Conservation (phyloP, 2,888 invertebrate species). For the Spilarctia lutea region DNA sequence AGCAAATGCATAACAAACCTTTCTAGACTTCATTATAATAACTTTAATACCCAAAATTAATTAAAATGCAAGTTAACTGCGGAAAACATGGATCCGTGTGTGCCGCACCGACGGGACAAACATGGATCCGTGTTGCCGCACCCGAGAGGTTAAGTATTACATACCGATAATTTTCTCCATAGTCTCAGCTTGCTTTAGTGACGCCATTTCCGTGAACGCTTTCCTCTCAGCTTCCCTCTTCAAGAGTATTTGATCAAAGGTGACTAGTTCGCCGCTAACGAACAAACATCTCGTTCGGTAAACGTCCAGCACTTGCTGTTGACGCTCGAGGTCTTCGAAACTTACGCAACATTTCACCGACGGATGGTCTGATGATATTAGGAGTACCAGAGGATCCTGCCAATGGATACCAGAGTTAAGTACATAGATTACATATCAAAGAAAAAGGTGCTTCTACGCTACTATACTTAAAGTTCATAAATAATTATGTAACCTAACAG, state of each 20-base stretch:
- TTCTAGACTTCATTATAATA: too few species aligned
- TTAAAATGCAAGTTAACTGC: too few species aligned
- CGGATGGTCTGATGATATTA: conserved; percentile 85
- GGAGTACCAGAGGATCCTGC: conserved; percentile 84
- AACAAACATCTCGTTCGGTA: conserved; percentile 84
- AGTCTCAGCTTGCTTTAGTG: conserved; percentile 82
- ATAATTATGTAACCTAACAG: too few species aligned
- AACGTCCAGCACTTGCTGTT: conserved; percentile 79
- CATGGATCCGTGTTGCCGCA: too few species aligned
- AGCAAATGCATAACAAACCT: too few species aligned
- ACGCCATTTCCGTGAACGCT: conserved; percentile 83
- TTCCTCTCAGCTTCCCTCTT: conserved; percentile 79
- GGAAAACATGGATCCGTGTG: too few species aligned
- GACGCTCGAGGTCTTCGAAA: conserved; percentile 80
- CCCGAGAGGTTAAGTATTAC: conserved; percentile 30
- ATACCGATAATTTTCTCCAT: conserved; percentile 80
- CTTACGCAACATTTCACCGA: conserved; percentile 84
- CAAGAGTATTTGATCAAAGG: conserved; percentile 81
- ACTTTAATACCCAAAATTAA: too few species aligned
- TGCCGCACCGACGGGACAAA: too few species aligned
- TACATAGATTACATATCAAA: not conserved
- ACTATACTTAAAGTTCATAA: too few species aligned
- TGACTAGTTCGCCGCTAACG: conserved; percentile 82
- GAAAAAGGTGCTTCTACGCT: too few species aligned
- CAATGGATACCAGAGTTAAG: conserved; percentile 3